Base-by-base conservation (phyloP, 2,797 vertebrate genomes). In the Ctenochaetus hawaiiensis region DNA sequence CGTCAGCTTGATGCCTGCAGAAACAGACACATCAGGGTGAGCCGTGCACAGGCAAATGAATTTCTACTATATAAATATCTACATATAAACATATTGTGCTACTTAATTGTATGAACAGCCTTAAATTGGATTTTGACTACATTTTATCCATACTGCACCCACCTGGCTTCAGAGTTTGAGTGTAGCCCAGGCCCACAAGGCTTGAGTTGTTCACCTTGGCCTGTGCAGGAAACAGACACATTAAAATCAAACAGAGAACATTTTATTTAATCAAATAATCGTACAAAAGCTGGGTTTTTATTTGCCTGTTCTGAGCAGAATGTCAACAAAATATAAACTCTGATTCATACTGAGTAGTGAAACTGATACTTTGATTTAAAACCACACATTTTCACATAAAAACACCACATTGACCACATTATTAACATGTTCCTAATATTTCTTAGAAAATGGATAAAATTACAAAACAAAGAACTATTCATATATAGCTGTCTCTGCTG, bases 181-280 rank as follows among this genome's bases (percentile, higher is more conserved):
- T 98, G 83, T 99, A 99, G 91, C 98, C 98, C 91, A 99, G 94
- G 54, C 98, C 98, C 17, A 99, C 96, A 3, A 99, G 96, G 87
- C 98, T 99, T 83, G 98, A 99, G 90, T 99, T 99, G 93, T 99
- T 99, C 94, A 99, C 98, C 96, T 99, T 99, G 89, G 97, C 97
- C 98, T 99, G 89, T 39, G 80, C 76, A 75, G 39, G 53, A 88
- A 68, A 1, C 13, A 71, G 3, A 6, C 37, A 9, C 9, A 59
- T 22, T 4, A 45, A 56, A 72, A 65, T 52, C 14, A 78, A 4
- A 68, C 8, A 64, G 6, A 63, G 41, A 59, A 39, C 2, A 57
- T 18, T 8, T 39, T 39, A 39, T 39, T 39, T 39, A 39, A 2
- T 11, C 47, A 17, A 8, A 34, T 4, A 0, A 18, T 37, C 10